Evolutionary conservation across 1,140 invertebrate species (phyloP), one percentile per base, ranked within the genome.

Genomic region (Probaryconus sp.): DNA sequence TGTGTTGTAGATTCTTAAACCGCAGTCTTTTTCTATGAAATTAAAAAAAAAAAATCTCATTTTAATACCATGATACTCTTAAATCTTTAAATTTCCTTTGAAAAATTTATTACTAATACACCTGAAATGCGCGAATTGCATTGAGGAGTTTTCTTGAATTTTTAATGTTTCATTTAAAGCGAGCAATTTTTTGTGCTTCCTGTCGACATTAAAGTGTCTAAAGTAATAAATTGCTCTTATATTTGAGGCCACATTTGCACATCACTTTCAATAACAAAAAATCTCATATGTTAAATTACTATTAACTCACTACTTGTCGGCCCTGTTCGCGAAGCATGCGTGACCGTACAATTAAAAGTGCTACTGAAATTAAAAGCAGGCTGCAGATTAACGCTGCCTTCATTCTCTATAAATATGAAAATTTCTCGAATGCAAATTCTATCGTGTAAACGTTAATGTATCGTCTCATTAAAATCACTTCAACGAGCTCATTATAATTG

Each of bases 361-460:
- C 47, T 53, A 64, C 53, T 35, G 60, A 51, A 64, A 64, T 53
- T 51, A 64, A 64, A 63, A 64, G 60, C 37, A 53, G 14, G 10
- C 20, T 7, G 30, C 37, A 17, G 24, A 40, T 42, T 35, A 10
- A 33, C 4, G 31, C n/a, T 14, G 35, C 26, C 35, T 50, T 24
- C 31, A 40, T 61, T 50, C 42, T 37, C 31, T 28, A 48, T 61
- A 45, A 48, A 50, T 61, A 61, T 50, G 43, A 51, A 43, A 42
- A 63, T 43, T 40, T 17, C 20, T 18, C n/a, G 3, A 16, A 18
- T n/a, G 13, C 24, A 7, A 16, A 16, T 31, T n/a, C n/a, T n/a
- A n/a, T n/a, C n/a, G 0, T 16, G 9, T 17, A 63, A 63, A 50
- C 31, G 53, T 21, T 18, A 14, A 5, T 31, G 26, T 20, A 21